A percentile compares a stretch with the other conserved stretches of the same genome.
phyloP scores from a whole-genome alignment of 2,888 invertebrate genomes.

The Metellina segmentata region DNA sequence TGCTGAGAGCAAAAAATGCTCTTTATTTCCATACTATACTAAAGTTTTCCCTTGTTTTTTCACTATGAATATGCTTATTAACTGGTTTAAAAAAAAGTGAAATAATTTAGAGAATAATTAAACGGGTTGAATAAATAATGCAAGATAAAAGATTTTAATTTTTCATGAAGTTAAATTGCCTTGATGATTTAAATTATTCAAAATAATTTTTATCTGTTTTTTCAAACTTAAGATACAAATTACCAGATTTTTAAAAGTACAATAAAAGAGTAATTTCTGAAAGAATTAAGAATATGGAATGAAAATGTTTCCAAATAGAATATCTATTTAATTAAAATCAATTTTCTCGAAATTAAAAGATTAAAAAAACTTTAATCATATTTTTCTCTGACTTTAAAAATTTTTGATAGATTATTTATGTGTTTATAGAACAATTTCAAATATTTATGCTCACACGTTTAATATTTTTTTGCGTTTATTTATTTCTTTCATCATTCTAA shows the following conservation, averaged over 20 bases:
- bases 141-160: background rate
- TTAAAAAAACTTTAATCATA: background rate
- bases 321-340: background rate
- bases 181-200: background rate
- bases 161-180: background rate
- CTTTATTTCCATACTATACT: background rate
- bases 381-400: no score
- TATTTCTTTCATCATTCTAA: no score
- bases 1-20: background rate
- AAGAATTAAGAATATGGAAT: background rate
- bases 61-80: background rate
- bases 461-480: no score
- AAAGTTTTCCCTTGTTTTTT: background rate
- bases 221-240: background rate
- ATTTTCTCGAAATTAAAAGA: background rate
- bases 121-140: background rate
- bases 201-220: background rate
- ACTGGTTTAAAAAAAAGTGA: background rate
- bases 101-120: background rate
- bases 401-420: no score
- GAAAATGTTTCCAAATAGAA: background rate
- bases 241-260: background rate
- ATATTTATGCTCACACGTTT: no score
- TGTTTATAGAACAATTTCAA: no score
- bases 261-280: background rate